Percentiles rank a stretch among this genome's conserved stretches.
Conservation (phyloP, 2,113 vertebrate species). For the Hylia prasina region DNA sequence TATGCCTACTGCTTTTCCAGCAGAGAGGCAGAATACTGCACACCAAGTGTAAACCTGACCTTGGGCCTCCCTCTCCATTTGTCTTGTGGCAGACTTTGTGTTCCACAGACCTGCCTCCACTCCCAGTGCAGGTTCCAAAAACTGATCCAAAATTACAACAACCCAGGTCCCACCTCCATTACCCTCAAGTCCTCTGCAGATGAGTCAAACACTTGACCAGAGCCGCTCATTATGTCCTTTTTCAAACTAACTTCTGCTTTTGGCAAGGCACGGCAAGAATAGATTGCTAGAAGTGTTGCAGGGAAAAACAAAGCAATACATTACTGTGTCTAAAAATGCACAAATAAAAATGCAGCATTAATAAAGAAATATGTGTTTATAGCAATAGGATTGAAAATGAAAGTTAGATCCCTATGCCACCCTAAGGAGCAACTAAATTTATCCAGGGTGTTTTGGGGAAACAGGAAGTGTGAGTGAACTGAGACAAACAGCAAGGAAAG, state of each 20-base stretch:
- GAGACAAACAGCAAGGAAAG: neutral
- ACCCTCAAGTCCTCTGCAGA: neutral
- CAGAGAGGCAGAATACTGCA: neutral
- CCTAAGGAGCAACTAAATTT: neutral
- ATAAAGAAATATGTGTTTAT: neutral
- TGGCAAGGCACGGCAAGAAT: neutral
- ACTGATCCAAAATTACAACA: neutral
- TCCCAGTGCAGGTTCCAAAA: neutral
- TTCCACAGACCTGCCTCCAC: neutral
- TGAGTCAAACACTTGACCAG: slow-evolving; percentile 22
- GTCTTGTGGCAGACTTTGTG: neutral
- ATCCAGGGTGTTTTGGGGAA: neutral
- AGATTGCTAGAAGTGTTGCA: neutral
- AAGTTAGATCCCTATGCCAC: neutral
- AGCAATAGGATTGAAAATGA: neutral
- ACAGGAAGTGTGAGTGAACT: neutral
- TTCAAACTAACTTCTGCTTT: slow-evolving; percentile 27
- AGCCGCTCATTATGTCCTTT: neutral
- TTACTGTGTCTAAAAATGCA: neutral
- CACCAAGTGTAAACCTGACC: neutral
- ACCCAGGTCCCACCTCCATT: neutral
- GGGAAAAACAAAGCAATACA: neutral
- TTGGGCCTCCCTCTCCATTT: neutral
- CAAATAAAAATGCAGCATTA: neutral
- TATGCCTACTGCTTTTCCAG: neutral